These are phyloP conservation scores for Anguilla marmorata DNA, from an alignment of 2,797 vertebrate species.

Conservation along the genomic window DNA sequence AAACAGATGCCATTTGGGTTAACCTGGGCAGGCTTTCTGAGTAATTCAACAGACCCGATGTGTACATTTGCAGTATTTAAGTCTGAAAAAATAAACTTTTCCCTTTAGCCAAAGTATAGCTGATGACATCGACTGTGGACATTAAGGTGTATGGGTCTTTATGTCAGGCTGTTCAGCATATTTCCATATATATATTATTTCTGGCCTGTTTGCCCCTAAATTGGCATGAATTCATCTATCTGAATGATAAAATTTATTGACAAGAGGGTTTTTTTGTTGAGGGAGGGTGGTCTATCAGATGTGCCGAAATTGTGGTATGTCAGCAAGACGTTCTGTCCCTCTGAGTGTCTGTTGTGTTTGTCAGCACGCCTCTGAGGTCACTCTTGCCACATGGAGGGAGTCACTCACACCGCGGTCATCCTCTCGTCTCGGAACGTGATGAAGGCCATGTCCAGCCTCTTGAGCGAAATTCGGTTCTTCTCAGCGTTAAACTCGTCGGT, in stretches of 20 bases:
- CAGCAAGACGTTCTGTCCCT: neutral
- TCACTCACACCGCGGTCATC: constrained; percentile 90
- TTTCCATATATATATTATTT: constrained; percentile 19
- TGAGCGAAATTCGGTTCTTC: constrained; percentile 84
- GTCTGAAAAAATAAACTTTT: constrained; percentile 17
- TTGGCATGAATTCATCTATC: neutral
- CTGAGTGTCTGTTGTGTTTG: neutral
- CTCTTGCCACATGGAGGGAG: neutral
- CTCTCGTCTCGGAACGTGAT: constrained; percentile 92
- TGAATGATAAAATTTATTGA: neutral
- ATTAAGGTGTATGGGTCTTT: neutral
- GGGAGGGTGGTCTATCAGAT: neutral
- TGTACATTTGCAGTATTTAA: constrained; percentile 18
- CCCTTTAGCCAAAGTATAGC: constrained; percentile 17
- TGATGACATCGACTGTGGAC: constrained; percentile 6
- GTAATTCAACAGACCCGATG: constrained; percentile 11
- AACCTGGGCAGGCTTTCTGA: constrained; percentile 7
- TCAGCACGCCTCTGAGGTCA: neutral
- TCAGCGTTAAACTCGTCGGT: constrained; percentile 96
- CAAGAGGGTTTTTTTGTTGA: neutral
- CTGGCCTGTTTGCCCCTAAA: constrained; percentile 11
- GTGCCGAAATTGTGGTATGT: neutral
- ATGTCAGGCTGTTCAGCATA: neutral
- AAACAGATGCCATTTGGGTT: constrained; percentile 33
- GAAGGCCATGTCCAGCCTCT: constrained; percentile 88